These are phyloP conservation scores for Caranx melampygus DNA, from an alignment of 2,113 vertebrate genomes.

Conservation along the genomic window DNA sequence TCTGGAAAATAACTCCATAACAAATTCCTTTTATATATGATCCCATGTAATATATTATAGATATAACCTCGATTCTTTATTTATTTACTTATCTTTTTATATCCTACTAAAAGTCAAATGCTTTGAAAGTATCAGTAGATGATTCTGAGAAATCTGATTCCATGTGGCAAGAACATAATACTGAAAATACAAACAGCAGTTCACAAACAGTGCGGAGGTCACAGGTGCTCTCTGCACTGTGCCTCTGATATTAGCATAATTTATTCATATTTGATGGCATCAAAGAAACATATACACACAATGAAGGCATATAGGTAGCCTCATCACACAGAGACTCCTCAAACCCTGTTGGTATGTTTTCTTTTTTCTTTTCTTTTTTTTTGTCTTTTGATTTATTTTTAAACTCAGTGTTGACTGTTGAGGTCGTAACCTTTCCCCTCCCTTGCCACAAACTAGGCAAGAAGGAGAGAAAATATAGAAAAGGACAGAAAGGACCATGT, in stretches of 20 bases:
- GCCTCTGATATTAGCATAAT: neutral
- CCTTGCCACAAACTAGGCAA: neutral
- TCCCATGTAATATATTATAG: too few species aligned
- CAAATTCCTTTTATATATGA: neutral
- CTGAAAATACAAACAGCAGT: slow-evolving; percentile 6
- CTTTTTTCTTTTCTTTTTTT: neutral
- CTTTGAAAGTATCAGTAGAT: neutral
- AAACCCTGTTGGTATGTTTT: neutral
- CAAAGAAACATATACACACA: slow-evolving; percentile 1
- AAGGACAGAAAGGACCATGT: neutral
- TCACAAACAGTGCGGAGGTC: slow-evolving; percentile 5
- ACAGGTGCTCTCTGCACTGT: neutral
- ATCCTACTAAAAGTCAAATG: neutral
- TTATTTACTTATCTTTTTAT: neutral
- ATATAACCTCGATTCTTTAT: neutral
- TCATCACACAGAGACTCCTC: neutral
- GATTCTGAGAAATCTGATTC: neutral
- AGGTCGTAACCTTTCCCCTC: too few species aligned
- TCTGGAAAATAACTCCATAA: slow-evolving; percentile 38
- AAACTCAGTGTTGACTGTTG: too few species aligned
- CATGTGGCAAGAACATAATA: neutral
- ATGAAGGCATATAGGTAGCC: neutral
- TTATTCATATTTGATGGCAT: neutral
- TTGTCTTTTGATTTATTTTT: neutral
- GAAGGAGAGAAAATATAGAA: neutral